Base-by-base conservation (phyloP, 2,113 vertebrate species). In the Neodon shergylaensis region DNA sequence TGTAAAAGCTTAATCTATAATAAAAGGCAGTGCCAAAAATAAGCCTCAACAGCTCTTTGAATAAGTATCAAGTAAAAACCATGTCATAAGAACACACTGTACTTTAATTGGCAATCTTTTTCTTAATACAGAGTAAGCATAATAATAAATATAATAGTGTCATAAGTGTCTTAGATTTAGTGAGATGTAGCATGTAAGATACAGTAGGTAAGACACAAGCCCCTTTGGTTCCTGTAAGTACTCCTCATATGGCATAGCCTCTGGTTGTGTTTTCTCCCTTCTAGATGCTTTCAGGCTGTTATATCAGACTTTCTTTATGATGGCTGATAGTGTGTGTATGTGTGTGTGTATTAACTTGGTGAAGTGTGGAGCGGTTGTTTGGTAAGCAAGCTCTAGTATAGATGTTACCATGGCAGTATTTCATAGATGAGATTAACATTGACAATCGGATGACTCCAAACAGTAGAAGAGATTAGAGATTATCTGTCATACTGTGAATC, bases 61-160 rank as follows among this genome's bases (percentile, higher is more conserved):
- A 65, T 68, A 94, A 89, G 78, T 66, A 78, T 39, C 86, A 93
- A 97, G 96, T 97, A 76, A 90, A 96, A 73, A 82, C 78, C 26
- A 93, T 17, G 1, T 92, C 8, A 11, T 58, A 89, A 89, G 63
- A 63, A 95, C 42, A 5, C 21, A 39, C 19, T 17, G 1, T 49
- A 4, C 81, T 3, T 74, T 92, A 95, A 78, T n/a, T 94, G 31
- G 10, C 19, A 54, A 39, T 76, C 19, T 42, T 87, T 76, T 91
- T 72, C 10, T 92, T 74, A 86, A 85, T 73, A 88, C 76, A 9
- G 70, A 70, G 7, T n/a, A 47, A 49, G 6, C 86, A 89, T 88
- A 93, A 77, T 22, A 68, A 66, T 72, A 61, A 85, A 66, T 72
- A 21, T 1, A 61, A 65, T 68, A 14, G 31, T 87, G 49, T 82